Percentiles rank a stretch among this genome's conserved stretches.
These are phyloP conservation scores for Drosophila takahashii DNA, from an alignment of 1,140 invertebrate species.

Conservation along the genomic window DNA sequence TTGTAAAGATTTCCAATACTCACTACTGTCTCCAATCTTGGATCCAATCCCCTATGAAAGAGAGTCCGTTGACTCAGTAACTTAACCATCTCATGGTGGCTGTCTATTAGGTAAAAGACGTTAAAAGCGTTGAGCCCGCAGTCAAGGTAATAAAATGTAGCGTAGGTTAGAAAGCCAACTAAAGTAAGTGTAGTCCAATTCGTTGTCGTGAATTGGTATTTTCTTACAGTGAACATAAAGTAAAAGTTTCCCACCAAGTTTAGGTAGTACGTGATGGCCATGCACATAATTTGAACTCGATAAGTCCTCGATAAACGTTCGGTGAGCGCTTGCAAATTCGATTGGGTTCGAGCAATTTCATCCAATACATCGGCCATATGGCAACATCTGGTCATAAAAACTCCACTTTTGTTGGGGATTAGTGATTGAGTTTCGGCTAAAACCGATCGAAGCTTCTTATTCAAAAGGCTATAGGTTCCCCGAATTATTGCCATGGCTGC, in stretches of 20 bases:
- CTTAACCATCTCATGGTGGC: too few species aligned
- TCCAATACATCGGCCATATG: conserved; percentile 57
- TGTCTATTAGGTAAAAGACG: too few species aligned
- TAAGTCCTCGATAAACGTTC: conserved; percentile 20
- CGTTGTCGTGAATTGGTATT: background rate
- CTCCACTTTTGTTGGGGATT: conserved; percentile 17
- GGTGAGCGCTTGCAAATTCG: conserved; percentile 24
- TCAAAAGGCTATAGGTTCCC: conserved; percentile 39
- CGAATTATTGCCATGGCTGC: conserved; percentile 36
- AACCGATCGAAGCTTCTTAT: conserved; percentile 21
- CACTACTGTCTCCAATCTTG: too few species aligned
- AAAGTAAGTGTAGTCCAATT: background rate
- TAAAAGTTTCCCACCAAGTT: conserved; percentile 18
- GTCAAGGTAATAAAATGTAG: conserved; percentile 31
- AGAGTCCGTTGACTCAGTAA: too few species aligned
- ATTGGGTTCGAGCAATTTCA: conserved; percentile 20
- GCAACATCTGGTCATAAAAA: conserved; percentile 40
- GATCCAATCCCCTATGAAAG: too few species aligned
- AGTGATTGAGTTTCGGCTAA: conserved; percentile 18
- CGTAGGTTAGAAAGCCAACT: background rate
- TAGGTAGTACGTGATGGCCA: conserved; percentile 33
- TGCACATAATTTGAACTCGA: conserved; percentile 24
- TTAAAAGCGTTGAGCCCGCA: conserved; percentile 10
- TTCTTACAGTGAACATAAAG: conserved; percentile 4
- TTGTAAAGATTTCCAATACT: too few species aligned